A percentile compares a stretch with the other conserved stretches of the same genome.
Conservation (phyloP, 2,888 invertebrate species). For the Phengaris arion region DNA sequence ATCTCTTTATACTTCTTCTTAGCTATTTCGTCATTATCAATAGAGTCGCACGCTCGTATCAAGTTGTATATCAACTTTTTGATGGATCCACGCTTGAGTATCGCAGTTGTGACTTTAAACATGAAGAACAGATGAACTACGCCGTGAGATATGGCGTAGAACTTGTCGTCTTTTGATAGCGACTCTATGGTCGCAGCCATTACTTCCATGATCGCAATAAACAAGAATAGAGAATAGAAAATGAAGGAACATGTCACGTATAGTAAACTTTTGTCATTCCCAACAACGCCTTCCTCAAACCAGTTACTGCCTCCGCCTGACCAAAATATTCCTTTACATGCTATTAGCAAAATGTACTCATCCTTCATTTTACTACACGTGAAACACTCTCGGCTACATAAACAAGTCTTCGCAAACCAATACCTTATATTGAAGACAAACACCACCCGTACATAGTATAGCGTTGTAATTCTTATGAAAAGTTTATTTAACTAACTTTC, state of each 20-base stretch:
- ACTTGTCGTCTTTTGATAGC: not conserved
- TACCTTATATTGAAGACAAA: no score
- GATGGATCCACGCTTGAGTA: slow-evolving; percentile 6
- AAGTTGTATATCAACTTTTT: not conserved
- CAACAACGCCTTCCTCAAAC: slow-evolving; percentile 1
- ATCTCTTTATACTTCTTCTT: slow-evolving; percentile 5
- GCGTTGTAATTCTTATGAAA: not conserved
- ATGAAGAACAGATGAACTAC: slow-evolving; percentile 11
- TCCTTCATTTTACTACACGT: slow-evolving; percentile 20
- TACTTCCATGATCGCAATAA: not conserved
- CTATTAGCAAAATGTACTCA: slow-evolving; percentile 1
- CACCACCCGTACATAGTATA: no score
- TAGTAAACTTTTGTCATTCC: not conserved
- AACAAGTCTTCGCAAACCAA: no score
- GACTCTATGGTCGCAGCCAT: slow-evolving; percentile 4
- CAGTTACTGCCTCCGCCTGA: slow-evolving; percentile 1
- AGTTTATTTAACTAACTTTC: not conserved
- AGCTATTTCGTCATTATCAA: not conserved
- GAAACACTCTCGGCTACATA: not conserved
- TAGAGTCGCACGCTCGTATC: slow-evolving; percentile 8
- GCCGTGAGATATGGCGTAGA: slow-evolving; percentile 6
- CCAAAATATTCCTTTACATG: slow-evolving; percentile 5
- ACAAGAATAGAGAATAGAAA: not conserved
- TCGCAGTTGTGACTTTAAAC: not conserved
- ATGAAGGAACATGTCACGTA: not conserved